Base-by-base conservation (phyloP, 2,888 invertebrate species). In the Malthinus seriepunctatus region DNA sequence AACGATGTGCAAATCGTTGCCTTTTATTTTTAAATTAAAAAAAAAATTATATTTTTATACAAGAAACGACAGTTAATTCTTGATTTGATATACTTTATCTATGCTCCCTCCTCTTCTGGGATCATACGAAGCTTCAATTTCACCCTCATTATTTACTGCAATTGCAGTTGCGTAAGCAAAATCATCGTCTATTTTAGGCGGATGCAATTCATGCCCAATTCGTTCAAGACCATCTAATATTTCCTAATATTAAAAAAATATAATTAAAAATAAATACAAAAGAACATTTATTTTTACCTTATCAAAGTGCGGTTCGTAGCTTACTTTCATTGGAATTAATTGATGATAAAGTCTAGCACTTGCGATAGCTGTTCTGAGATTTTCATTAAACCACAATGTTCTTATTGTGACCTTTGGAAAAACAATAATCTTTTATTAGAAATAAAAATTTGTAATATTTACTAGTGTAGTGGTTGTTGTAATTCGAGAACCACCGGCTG, bases 401-500 rank as follows among this genome's bases (percentile, higher is more conserved):
- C 81, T 77, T 10, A 84, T 70, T 7, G 82, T 74, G 1, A 83
- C 79, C 84, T 84, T 66, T 34, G n/a, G n/a, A n/a, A n/a, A n/a
- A n/a, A n/a, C n/a, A n/a, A n/a, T n/a, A n/a, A n/a, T n/a, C n/a
- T n/a, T n/a, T n/a, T n/a, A n/a, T n/a, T n/a, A n/a, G 73, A 71
- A 14, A n/a, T n/a, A n/a, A n/a, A n/a, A n/a, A n/a, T n/a, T n/a
- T n/a, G n/a, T n/a, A n/a, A n/a, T 48, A 8, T 6, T 77, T 77
- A 91, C 91, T 79, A 85, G 75, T 6, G 89, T 86, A 2, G 91
- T 85, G 60, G 91, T 86, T 0, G 93, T 91, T 3, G 93, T 93
- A 62, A 97, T 97, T 78, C 90, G 91, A 0, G 91, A 89, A 23
- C 97, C 97, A 1, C 97, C 96, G 1, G 96, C 93, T 1, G 89